phyloP scores from a whole-genome alignment of 2,113 vertebrate genomes.

The Hippocampus barbouri region DNA sequence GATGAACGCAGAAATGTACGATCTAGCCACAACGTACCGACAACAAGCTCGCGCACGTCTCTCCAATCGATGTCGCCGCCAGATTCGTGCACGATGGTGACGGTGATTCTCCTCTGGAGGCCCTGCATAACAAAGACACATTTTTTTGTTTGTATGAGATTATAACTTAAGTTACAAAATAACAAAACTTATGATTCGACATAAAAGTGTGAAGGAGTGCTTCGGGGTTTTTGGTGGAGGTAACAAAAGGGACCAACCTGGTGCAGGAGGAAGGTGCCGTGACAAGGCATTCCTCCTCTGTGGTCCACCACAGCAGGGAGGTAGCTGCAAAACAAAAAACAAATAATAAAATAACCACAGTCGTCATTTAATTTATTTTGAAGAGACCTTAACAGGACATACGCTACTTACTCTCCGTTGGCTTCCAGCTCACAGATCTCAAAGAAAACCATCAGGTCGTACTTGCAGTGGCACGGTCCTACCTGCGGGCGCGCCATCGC shows the following conservation, averaged over 20 bases:
- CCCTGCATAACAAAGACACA: conserved; percentile 69
- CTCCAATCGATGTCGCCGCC: conserved; percentile 89
- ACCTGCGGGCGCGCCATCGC: conserved; percentile 80
- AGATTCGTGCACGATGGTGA: conserved; percentile 91
- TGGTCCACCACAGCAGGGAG: conserved; percentile 95
- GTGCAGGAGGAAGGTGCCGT: conserved; percentile 93
- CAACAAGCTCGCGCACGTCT: conserved; percentile 93
- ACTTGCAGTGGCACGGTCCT: conserved; percentile 91
- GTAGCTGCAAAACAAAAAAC: conserved; percentile 73
- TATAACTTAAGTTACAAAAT: neutral
- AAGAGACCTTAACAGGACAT: neutral
- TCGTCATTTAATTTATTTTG: neutral
- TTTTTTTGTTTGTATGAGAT: neutral
- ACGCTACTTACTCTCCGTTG: conserved; percentile 88
- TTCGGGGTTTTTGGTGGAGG: neutral
- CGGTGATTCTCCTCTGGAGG: conserved; percentile 89
- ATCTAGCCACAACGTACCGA: conserved; percentile 76
- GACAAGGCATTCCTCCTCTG: conserved; percentile 91
- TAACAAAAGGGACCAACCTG: conserved; percentile 77
- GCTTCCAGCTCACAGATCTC: conserved; percentile 98
- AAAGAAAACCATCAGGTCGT: conserved; percentile 94
- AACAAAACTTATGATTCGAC: neutral
- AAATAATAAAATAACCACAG: neutral
- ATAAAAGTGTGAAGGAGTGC: too few relatives aligned
- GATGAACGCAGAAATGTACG: neutral